These are phyloP conservation scores for Dermochelys coriacea DNA, from an alignment of 2,797 vertebrate genomes.

Conservation along the genomic window DNA sequence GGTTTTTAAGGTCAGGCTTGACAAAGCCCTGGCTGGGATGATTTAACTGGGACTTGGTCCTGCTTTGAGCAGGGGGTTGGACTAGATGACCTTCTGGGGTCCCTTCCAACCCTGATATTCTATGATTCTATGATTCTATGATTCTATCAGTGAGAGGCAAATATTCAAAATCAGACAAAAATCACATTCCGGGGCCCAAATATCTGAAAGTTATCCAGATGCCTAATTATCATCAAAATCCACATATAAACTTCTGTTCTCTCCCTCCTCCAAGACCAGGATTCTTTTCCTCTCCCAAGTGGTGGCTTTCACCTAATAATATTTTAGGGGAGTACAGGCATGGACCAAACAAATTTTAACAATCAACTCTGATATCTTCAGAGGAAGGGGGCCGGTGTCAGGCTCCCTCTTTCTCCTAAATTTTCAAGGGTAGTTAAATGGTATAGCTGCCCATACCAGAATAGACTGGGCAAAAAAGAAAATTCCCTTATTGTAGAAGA, in stretches of 20 bases:
- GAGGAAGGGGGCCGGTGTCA: neutral
- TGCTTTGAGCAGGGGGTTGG: too few species aligned
- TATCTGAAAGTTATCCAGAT: neutral
- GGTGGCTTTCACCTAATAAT: neutral
- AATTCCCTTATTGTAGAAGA: neutral
- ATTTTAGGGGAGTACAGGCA: neutral
- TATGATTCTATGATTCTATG: too few species aligned
- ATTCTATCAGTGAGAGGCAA: neutral
- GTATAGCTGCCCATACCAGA: neutral
- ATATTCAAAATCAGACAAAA: neutral
- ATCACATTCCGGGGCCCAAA: neutral
- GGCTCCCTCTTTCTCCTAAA: neutral
- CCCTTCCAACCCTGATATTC: too few species aligned
- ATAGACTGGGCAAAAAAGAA: neutral
- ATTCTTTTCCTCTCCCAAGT: neutral
- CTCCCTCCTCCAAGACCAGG: neutral
- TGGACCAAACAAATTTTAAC: neutral
- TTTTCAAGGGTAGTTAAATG: neutral
- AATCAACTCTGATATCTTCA: neutral
- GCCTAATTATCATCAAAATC: neutral
- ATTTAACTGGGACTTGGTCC: too few species aligned
- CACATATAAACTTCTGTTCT: neutral
- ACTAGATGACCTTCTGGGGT: too few species aligned
- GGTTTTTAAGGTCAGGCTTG: too few species aligned
- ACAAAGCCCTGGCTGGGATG: too few species aligned